A percentile compares a stretch with the other conserved stretches of the same genome.
Evolutionary conservation across 2,888 invertebrate species (phyloP).

Genomic region (Microctonus aethiopoides): DNA sequence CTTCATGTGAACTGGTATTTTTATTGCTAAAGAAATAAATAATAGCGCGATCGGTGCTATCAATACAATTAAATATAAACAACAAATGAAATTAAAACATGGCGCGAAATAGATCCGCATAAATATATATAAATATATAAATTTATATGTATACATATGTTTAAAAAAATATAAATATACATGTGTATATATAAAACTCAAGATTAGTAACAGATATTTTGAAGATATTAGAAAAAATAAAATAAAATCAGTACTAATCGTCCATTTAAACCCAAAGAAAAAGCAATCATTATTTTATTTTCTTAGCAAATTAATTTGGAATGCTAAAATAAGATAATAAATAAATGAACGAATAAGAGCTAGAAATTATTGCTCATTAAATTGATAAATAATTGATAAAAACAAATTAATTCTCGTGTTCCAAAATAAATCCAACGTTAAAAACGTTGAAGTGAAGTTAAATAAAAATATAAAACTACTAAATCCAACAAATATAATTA

Average conservation of each 20-base stretch:
- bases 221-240: constrained; percentile 9
- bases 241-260: constrained; percentile 19
- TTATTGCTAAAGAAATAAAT: constrained; percentile 37
- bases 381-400: not conserved
- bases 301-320: not conserved
- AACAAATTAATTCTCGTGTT: too few relatives aligned
- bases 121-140: constrained; percentile 17
- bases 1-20: constrained; percentile 34
- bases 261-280: not conserved
- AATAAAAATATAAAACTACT: not conserved
- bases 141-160: constrained; percentile 11
- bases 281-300: not conserved
- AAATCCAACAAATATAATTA: constrained; percentile 5
- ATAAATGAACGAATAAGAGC: not conserved
- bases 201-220: constrained; percentile 29
- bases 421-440: constrained; percentile 6
- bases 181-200: constrained; percentile 10
- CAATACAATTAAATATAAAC: not conserved
- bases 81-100: constrained; percentile 7
- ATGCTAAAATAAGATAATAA: not conserved
- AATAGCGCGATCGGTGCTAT: constrained; percentile 33
- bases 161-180: constrained; percentile 3
- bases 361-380: constrained; percentile 15
- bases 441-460: too few relatives aligned
- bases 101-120: constrained; percentile 12